Conservation (phyloP, 2,797 vertebrate genomes). For the Sciaenops ocellatus region DNA sequence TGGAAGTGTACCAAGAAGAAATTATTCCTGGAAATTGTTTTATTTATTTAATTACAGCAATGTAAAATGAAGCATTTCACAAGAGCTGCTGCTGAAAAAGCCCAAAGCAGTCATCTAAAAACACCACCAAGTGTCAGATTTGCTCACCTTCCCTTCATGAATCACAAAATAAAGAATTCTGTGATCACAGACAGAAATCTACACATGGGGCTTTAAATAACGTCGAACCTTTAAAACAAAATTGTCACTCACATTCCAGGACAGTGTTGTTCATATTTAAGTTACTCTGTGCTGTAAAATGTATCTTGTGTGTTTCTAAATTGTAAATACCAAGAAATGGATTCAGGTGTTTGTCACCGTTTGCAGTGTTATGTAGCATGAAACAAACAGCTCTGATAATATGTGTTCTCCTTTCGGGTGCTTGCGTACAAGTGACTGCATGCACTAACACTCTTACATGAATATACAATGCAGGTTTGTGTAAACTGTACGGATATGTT, state of each 20-base stretch:
- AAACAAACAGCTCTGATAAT: constrained; percentile 27
- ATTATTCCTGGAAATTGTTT: no score
- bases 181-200: not conserved
- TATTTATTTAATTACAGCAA: not conserved
- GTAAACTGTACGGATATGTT: constrained; percentile 37
- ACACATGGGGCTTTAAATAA: constrained; percentile 8
- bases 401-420: constrained; percentile 6
- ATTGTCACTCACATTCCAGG: constrained; percentile 3
- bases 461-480: constrained; percentile 25
- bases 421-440: constrained; percentile 18
- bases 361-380: constrained; percentile 56
- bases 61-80: not conserved
- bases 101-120: not conserved
- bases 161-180: not conserved
- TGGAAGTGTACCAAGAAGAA: not conserved
- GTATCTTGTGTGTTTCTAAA: constrained; percentile 40
- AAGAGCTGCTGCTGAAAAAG: not conserved
- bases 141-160: not conserved
- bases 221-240: no score
- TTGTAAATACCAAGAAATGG: constrained; percentile 54
- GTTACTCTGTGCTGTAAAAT: constrained; percentile 33
- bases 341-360: constrained; percentile 26
- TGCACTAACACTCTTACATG: constrained; percentile 15
- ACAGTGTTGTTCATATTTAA: constrained; percentile 34
- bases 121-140: not conserved